phyloP scores from a whole-genome alignment of 2,113 vertebrate species.

The Sinosuthora webbiana region DNA sequence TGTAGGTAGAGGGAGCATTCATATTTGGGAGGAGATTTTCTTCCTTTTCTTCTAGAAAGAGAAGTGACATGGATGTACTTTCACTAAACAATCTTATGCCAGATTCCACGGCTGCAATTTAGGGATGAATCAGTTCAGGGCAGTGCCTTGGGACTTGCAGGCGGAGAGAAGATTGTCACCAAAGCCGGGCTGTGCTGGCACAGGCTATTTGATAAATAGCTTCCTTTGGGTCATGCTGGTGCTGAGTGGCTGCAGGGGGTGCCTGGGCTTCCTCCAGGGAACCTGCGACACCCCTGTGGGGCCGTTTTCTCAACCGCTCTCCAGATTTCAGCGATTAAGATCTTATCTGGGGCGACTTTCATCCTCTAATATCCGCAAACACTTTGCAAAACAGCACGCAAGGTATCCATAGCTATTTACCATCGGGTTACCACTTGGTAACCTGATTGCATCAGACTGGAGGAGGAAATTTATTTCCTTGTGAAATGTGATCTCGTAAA shows the following conservation, averaged over 20 bases:
- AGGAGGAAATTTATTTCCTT: conserved; percentile 54
- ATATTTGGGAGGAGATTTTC: neutral
- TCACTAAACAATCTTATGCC: neutral
- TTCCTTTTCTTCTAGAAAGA: neutral
- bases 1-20: neutral
- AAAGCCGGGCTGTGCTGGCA: neutral
- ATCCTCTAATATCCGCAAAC: neutral
- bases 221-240: neutral
- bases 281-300: neutral
- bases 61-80: neutral
- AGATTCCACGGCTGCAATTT: neutral
- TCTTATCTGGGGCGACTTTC: conserved; percentile 46
- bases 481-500: conserved; percentile 33
- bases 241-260: neutral
- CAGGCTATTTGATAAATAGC: neutral
- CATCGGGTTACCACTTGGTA: neutral
- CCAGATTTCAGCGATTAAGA: conserved; percentile 44
- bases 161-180: neutral
- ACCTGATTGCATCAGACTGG: conserved; percentile 40
- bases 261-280: neutral
- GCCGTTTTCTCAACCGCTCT: neutral
- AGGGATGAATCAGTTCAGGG: neutral
- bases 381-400: neutral
- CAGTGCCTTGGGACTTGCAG: neutral
- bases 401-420: conserved; percentile 12